Conservation (phyloP, 2,888 invertebrate genomes). For the Heterodera filipjevi region DNA sequence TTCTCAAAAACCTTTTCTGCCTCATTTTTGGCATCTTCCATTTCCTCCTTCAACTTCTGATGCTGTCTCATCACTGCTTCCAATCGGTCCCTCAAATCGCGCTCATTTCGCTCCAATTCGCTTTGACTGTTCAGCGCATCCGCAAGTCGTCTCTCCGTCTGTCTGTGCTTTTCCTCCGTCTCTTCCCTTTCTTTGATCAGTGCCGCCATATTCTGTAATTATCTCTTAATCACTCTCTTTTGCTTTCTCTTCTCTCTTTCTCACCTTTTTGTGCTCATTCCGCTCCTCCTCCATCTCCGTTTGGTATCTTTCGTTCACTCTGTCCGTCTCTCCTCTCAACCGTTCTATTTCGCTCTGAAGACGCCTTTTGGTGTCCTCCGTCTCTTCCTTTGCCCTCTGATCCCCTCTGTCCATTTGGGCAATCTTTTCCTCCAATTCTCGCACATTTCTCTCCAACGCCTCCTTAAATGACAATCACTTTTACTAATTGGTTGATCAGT, state of each 20-base stretch:
- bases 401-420: conserved; percentile 55
- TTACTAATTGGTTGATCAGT: background rate
- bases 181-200: conserved; percentile 57
- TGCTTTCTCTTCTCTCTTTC: background rate
- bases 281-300: conserved; percentile 62
- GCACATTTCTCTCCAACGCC: conserved; percentile 54
- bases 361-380: conserved; percentile 57
- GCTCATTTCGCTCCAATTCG: conserved; percentile 59
- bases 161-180: conserved; percentile 54
- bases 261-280: conserved; percentile 55
- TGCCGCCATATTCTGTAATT: conserved; percentile 52
- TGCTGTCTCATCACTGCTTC: conserved; percentile 51
- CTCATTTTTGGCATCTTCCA: conserved; percentile 56
- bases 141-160: conserved; percentile 57
- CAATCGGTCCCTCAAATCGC: conserved; percentile 64
- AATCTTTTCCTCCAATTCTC: conserved; percentile 61
- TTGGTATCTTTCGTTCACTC: conserved; percentile 59
- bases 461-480: conserved; percentile 44
- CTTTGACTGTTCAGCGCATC: conserved; percentile 59
- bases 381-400: conserved; percentile 54
- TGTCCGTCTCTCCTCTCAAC: conserved; percentile 56
- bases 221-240: no score
- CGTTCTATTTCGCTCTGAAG: conserved; percentile 60
- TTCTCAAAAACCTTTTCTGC: conserved; percentile 49
- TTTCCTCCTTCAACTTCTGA: conserved; percentile 60